Evolutionary conservation across 2,797 vertebrate species (phyloP).

Genomic region (Crocidura indochinensis): DNA sequence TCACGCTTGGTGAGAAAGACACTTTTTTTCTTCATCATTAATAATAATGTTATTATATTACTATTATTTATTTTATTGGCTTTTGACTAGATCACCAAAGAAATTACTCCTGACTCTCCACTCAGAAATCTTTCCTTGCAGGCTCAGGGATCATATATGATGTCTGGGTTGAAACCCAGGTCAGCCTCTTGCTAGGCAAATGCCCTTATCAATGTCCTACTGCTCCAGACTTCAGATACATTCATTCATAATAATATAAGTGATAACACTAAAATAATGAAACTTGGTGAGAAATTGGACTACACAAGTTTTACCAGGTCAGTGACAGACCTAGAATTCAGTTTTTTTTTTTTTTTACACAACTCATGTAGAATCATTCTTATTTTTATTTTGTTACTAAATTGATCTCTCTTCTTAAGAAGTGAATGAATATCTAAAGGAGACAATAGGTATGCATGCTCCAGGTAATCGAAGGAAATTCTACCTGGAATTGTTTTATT

Average conservation of each 20-base stretch:
- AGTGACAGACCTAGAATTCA: neutral
- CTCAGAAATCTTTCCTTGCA: too few relatives aligned
- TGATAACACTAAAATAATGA: neutral
- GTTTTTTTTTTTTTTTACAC: neutral
- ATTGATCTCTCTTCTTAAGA: neutral
- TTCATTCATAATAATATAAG: neutral
- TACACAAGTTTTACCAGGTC: neutral
- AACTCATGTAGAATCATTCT: neutral
- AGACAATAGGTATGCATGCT: neutral
- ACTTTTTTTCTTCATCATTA: neutral
- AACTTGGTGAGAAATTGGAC: neutral
- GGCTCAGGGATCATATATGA: too few relatives aligned
- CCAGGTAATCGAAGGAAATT: neutral
- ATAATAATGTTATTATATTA: too few relatives aligned
- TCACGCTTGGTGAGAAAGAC: neutral
- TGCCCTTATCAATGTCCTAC: too few relatives aligned
- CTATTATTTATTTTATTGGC: too few relatives aligned
- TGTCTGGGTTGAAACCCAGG: too few relatives aligned
- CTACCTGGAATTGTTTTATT: neutral
- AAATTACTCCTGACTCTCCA: too few relatives aligned
- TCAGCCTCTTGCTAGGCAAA: too few relatives aligned
- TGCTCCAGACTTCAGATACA: too few relatives aligned
- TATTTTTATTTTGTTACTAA: neutral
- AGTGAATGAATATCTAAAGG: neutral
- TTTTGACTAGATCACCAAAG: too few relatives aligned